Conservation (phyloP, 2,113 vertebrate species). For the Psophia crepitans region DNA sequence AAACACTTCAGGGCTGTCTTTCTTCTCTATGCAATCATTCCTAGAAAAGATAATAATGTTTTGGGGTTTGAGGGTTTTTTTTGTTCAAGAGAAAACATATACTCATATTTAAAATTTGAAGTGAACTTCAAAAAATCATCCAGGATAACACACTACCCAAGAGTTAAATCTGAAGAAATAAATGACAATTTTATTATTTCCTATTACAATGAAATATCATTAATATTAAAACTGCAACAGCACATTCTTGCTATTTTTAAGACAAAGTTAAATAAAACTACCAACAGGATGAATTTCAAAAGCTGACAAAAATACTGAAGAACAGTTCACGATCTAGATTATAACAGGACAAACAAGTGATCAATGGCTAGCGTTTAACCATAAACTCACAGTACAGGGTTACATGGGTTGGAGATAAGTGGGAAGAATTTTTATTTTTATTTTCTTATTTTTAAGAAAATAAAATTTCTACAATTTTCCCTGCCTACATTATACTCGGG, state of each 20-base stretch:
- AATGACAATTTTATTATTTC: accelerated
- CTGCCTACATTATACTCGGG: neutral
- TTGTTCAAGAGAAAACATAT: too few relatives aligned
- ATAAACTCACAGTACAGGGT: neutral
- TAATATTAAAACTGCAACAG: neutral
- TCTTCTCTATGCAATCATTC: constrained; percentile 92
- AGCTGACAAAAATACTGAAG: neutral
- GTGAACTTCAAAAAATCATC: accelerated
- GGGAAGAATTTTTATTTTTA: neutral
- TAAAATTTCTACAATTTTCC: neutral
- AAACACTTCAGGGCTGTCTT: constrained; percentile 94
- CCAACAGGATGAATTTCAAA: neutral
- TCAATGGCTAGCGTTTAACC: neutral
- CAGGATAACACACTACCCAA: accelerated
- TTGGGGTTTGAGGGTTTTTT: too few relatives aligned
- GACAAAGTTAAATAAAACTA: neutral
- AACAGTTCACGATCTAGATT: neutral
- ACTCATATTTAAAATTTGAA: neutral
- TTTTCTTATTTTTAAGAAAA: neutral
- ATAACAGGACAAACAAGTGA: neutral
- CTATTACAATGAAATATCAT: neutral
- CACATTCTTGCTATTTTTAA: neutral
- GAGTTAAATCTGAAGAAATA: neutral
- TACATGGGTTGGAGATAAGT: neutral
- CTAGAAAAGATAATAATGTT: constrained; percentile 63